These are phyloP conservation scores for Amphiprion ocellaris DNA, from an alignment of 2,113 vertebrate species.

Conservation along the genomic window DNA sequence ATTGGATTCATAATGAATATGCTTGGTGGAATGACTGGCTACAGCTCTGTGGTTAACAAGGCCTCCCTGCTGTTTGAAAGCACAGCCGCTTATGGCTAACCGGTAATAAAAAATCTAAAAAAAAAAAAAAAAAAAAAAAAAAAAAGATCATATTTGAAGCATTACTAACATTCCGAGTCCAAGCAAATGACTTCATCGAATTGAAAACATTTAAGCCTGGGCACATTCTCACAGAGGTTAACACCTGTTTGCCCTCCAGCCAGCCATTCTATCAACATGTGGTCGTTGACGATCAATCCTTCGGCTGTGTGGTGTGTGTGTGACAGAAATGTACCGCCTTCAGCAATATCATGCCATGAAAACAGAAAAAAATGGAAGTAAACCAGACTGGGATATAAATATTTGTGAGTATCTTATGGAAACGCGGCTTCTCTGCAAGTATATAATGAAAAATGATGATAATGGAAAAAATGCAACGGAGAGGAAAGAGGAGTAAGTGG, in stretches of 20 bases:
- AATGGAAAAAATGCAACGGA: background rate
- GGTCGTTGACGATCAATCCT: conserved; percentile 32
- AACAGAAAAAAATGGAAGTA: background rate
- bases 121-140: background rate
- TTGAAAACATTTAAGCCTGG: conserved; percentile 14
- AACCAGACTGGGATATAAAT: background rate
- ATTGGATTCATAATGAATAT: background rate
- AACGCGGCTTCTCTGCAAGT: background rate
- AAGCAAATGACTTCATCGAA: conserved; percentile 4
- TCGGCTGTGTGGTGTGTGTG: conserved; percentile 29
- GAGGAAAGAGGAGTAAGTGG: background rate
- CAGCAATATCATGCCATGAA: conserved; percentile 24
- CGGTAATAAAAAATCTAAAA: conserved; percentile 6
- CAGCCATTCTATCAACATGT: conserved; percentile 59
- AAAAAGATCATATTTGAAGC: background rate
- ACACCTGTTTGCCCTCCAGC: conserved; percentile 73
- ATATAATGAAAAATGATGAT: background rate
- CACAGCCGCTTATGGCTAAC: background rate
- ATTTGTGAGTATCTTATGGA: background rate
- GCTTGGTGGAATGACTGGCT: background rate
- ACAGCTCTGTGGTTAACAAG: background rate
- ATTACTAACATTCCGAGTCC: background rate
- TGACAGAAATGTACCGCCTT: conserved; percentile 39
- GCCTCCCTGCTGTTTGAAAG: background rate
- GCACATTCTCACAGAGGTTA: conserved; percentile 31